Evolutionary conservation across 1,140 invertebrate species (phyloP).

Genomic region (Pseudomyrmex pallidus): DNA sequence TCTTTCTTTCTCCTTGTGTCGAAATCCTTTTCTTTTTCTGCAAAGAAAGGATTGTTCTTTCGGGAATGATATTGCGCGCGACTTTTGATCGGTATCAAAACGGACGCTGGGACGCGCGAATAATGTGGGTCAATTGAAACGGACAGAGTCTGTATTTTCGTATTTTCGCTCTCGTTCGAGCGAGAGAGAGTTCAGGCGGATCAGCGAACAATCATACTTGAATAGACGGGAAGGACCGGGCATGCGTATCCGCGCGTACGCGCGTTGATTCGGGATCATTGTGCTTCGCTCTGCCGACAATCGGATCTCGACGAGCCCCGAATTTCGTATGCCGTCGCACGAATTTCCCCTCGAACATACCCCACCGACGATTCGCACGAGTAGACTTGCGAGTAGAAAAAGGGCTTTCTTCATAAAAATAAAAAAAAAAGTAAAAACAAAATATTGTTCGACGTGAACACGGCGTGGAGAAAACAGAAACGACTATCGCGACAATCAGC

Average conservation of each 20-base stretch:
- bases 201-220: constrained; percentile 45
- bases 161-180: constrained; percentile 57
- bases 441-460: too few species aligned
- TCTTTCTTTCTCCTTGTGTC: not conserved
- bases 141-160: constrained; percentile 11
- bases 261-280: constrained; percentile 60
- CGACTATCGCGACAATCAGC: not conserved
- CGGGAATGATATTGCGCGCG: not conserved
- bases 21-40: not conserved
- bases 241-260: constrained; percentile 44
- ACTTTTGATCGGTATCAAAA: constrained; percentile 32
- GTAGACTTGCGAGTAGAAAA: not conserved
- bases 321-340: constrained; percentile 48
- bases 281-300: constrained; percentile 2
- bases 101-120: constrained; percentile 10
- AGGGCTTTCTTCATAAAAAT: constrained; percentile 16
- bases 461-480: not conserved
- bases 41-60: not conserved
- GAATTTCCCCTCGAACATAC: constrained; percentile 50
- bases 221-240: constrained; percentile 35
- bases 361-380: not conserved
- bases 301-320: constrained; percentile 30
- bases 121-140: constrained; percentile 45
- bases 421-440: not conserved
- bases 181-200: constrained; percentile 17